phyloP scores from a whole-genome alignment of 2,888 invertebrate species.

The Schizotus pectinicornis region DNA sequence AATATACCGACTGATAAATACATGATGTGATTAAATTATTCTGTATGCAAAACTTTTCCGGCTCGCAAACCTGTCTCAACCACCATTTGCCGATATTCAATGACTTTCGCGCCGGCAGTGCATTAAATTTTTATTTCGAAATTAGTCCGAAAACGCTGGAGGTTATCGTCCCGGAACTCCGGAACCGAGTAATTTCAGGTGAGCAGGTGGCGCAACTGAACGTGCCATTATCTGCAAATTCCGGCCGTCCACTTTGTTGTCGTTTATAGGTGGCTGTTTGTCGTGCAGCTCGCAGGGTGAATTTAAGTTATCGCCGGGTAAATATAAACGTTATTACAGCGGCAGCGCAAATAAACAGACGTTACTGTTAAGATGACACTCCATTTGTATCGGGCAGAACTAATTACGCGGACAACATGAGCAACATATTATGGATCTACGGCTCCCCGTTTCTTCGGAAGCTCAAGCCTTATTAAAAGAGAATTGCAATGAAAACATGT shows the following conservation, averaged over 20 bases:
- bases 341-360: conserved; percentile 16
- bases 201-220: conserved; percentile 19
- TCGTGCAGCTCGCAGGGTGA: neutral
- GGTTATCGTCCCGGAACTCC: neutral
- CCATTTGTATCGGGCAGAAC: conserved; percentile 11
- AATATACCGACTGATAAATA: too few relatives aligned
- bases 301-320: conserved; percentile 10
- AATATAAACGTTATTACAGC: conserved; percentile 9
- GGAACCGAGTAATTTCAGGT: conserved; percentile 3
- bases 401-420: conserved; percentile 6
- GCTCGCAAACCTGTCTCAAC: too few relatives aligned
- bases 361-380: conserved; percentile 14
- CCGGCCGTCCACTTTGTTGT: neutral
- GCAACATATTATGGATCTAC: too few relatives aligned
- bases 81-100: too few relatives aligned
- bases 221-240: conserved; percentile 9
- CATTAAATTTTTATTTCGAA: too few relatives aligned
- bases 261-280: neutral
- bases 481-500: too few relatives aligned
- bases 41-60: too few relatives aligned
- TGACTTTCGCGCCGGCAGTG: too few relatives aligned
- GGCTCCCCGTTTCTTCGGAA: too few relatives aligned
- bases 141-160: too few relatives aligned
- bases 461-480: too few relatives aligned
- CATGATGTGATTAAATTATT: too few relatives aligned